A percentile compares a stretch with the other conserved stretches of the same genome.
phyloP scores from a whole-genome alignment of 2,888 invertebrate genomes.

The Tetranychus truncatus region DNA sequence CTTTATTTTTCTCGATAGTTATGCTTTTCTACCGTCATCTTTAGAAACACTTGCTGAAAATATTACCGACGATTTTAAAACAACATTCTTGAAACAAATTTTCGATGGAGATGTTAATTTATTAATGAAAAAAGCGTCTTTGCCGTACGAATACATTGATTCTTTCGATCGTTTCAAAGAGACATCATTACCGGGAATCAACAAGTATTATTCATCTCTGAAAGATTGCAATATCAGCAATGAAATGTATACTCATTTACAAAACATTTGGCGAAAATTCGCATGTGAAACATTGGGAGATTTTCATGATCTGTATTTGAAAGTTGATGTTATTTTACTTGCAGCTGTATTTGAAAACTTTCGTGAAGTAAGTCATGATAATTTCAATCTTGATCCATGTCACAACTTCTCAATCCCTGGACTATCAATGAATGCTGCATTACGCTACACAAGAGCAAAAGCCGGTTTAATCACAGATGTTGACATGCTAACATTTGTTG shows the following conservation, averaged over 20 bases:
- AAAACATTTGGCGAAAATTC: background rate
- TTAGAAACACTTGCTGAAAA: too few species aligned
- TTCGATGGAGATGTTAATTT: too few species aligned
- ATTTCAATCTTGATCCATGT: background rate
- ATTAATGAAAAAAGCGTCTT: too few species aligned
- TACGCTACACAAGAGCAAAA: background rate
- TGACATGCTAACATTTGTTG: background rate
- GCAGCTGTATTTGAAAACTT: slow-evolving; percentile 1
- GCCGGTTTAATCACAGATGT: background rate
- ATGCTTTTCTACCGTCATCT: too few species aligned
- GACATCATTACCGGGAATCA: background rate
- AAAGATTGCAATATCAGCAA: background rate
- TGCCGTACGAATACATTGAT: background rate
- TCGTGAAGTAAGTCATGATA: background rate
- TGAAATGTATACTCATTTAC: background rate
- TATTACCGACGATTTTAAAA: too few species aligned
- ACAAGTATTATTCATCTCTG: background rate
- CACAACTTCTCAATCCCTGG: background rate
- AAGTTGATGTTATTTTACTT: background rate
- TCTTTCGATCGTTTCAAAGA: background rate
- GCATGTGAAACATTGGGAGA: background rate
- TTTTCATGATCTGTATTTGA: background rate
- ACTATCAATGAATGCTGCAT: background rate
- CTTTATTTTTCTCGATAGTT: too few species aligned
- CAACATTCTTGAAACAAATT: too few species aligned